Percentiles rank a stretch among this genome's conserved stretches.
phyloP scores from a whole-genome alignment of 2,113 vertebrate species.

The Coracopsis vasa region DNA sequence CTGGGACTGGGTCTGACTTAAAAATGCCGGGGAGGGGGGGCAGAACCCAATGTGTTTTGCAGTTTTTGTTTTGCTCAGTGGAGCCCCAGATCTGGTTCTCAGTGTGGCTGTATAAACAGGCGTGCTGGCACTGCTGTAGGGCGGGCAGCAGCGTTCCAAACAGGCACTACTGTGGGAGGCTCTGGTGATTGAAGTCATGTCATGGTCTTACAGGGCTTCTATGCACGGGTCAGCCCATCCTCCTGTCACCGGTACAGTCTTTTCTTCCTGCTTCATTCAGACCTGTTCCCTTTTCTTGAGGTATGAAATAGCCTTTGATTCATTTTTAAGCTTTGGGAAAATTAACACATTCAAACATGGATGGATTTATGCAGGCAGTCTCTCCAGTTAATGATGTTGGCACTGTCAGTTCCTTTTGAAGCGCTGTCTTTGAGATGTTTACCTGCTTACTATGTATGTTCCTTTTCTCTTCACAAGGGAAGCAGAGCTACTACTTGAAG shows the following conservation, averaged over 20 bases:
- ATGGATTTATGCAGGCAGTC: constrained; percentile 31
- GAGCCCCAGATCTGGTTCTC: background rate
- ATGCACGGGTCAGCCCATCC: background rate
- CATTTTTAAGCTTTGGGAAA: background rate
- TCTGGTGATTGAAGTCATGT: background rate
- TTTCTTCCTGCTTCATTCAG: background rate
- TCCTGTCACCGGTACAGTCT: background rate
- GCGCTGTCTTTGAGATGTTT: background rate
- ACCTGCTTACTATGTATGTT: constrained; percentile 15
- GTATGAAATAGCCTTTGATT: constrained; percentile 8
- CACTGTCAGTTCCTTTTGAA: constrained; percentile 46
- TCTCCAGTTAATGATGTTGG: background rate
- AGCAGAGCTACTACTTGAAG: background rate
- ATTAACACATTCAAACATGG: background rate
- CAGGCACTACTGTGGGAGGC: background rate
- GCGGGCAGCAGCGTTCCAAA: background rate
- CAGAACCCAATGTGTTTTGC: rapidly evolving
- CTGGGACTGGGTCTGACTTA: background rate
- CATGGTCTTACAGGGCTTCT: rapidly evolving
- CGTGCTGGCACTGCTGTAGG: background rate
- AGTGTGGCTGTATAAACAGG: background rate
- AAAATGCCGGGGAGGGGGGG: background rate
- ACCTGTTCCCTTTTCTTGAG: background rate
- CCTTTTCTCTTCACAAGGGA: background rate
- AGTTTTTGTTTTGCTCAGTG: rapidly evolving